Conservation (phyloP, 2,113 vertebrate genomes). For the Tringa solitaria region DNA sequence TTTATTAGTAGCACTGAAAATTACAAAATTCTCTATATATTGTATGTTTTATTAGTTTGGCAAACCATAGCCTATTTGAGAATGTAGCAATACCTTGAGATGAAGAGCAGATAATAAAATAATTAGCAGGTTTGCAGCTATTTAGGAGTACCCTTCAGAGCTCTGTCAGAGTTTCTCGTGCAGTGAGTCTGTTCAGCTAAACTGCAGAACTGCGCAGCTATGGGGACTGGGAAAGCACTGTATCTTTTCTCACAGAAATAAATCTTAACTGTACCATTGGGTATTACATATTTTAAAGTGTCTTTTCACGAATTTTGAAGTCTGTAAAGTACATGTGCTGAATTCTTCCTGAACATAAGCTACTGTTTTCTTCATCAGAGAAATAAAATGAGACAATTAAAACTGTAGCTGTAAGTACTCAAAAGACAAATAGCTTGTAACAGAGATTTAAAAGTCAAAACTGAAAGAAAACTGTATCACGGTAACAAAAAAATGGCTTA, state of each 20-base stretch:
- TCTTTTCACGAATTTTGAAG: neutral
- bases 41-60: neutral
- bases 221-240: rapidly evolving
- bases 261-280: neutral
- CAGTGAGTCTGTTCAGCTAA: neutral
- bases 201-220: neutral
- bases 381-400: neutral
- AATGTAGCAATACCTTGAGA: neutral
- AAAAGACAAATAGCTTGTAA: neutral
- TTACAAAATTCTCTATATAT: neutral
- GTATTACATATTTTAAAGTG: neutral
- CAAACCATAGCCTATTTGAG: neutral
- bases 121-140: neutral
- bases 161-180: neutral
- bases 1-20: neutral
- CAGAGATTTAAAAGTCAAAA: neutral
- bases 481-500: neutral
- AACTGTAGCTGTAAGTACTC: neutral
- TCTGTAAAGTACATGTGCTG: neutral
- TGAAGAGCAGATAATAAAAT: neutral
- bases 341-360: neutral
- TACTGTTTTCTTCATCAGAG: neutral
- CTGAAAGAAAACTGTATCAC: neutral
- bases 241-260: neutral
- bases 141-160: neutral